Conservation (phyloP, 2,113 vertebrate species). For the Melanerpes aurifrons region DNA sequence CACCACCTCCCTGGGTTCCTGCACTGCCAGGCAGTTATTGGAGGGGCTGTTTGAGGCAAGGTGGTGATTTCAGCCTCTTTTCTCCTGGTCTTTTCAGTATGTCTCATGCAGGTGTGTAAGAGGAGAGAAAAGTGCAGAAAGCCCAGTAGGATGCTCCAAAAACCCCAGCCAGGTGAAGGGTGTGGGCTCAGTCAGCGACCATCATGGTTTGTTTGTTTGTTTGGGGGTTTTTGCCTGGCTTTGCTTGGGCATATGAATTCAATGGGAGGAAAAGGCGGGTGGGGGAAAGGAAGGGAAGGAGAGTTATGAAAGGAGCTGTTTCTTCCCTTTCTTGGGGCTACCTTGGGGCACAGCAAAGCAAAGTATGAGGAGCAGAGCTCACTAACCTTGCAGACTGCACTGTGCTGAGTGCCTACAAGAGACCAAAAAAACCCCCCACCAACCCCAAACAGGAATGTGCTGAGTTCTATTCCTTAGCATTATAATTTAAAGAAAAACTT, state of each 20-base stretch:
- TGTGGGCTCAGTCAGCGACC: background rate
- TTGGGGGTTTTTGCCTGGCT: background rate
- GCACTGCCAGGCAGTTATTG: background rate
- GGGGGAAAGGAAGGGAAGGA: background rate
- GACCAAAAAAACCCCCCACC: background rate
- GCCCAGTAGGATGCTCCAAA: background rate
- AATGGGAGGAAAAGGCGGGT: background rate
- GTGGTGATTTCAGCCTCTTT: background rate
- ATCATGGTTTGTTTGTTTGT: too few relatives aligned
- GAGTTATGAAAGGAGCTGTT: background rate
- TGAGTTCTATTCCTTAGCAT: background rate
- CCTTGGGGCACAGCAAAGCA: background rate
- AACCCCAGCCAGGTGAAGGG: background rate
- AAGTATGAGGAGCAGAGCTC: background rate
- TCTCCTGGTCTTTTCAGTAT: accelerated
- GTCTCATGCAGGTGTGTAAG: background rate
- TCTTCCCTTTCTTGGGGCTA: background rate
- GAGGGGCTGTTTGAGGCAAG: background rate
- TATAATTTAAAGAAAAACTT: constrained; percentile 7
- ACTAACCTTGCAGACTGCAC: background rate
- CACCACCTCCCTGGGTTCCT: background rate
- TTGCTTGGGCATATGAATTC: background rate
- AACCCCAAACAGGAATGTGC: background rate
- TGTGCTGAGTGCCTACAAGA: background rate
- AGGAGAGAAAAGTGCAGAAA: background rate